Conservation (phyloP, 2,797 vertebrate species). For the Staurois parvus region DNA sequence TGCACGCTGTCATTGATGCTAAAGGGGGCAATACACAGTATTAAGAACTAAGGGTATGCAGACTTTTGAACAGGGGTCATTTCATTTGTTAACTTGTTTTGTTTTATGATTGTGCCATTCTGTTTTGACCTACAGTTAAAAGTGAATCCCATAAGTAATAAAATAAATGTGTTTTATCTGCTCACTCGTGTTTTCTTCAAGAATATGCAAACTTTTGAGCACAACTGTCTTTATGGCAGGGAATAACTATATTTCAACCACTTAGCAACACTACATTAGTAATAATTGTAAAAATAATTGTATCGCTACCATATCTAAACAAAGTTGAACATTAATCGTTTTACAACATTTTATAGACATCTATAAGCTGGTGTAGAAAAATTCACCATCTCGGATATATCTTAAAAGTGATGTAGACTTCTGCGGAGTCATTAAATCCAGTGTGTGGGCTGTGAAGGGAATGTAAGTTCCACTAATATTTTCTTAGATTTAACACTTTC, state of each 20-base stretch:
- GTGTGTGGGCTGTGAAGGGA: conserved; percentile 44
- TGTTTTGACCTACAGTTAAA: too few relatives aligned
- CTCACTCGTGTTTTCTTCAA: too few relatives aligned
- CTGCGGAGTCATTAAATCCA: conserved; percentile 9
- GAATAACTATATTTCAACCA: not conserved
- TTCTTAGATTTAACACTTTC: conserved; percentile 39
- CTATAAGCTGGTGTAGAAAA: not conserved
- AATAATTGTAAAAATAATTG: not conserved
- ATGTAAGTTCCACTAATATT: conserved; percentile 27
- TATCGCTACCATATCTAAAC: not conserved
- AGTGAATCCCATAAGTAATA: too few relatives aligned
- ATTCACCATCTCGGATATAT: conserved; percentile 1
- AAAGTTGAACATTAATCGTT: conserved; percentile 41
- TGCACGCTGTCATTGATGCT: too few relatives aligned
- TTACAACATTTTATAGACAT: conserved; percentile 28
- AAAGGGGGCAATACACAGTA: too few relatives aligned
- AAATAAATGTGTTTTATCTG: too few relatives aligned
- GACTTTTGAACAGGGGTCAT: too few relatives aligned
- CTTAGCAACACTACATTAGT: not conserved
- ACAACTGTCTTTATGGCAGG: not conserved
- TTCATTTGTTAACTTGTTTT: too few relatives aligned
- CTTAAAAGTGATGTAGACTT: conserved; percentile 22
- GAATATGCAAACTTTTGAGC: too few relatives aligned
- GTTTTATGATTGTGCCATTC: too few relatives aligned
- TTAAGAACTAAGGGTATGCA: too few relatives aligned